phyloP scores from a whole-genome alignment of 35 echinoderm and acorn worm genomes.

The Anneissia japonica region DNA sequence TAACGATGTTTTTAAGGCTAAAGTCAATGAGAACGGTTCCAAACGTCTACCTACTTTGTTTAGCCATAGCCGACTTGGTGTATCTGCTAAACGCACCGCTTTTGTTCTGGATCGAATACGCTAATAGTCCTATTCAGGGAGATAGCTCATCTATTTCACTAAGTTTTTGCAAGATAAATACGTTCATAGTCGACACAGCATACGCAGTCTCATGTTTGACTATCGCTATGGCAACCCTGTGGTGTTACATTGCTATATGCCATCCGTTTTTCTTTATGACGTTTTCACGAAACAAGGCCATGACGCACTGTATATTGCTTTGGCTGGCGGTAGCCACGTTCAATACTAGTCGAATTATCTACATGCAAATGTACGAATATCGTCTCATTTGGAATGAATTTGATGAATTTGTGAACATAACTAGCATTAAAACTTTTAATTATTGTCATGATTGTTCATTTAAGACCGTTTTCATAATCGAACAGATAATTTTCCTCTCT shows the following conservation, averaged over 20 bases:
- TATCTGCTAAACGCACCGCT: neutral
- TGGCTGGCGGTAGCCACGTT: neutral
- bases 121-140: neutral
- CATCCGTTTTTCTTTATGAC: neutral
- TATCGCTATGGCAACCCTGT: neutral
- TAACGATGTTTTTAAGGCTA: neutral
- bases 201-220: neutral
- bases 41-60: neutral
- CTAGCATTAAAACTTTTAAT: neutral
- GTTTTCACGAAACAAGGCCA: neutral
- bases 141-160: neutral
- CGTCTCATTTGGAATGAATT: neutral
- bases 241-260: neutral
- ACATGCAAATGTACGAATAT: neutral
- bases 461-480: neutral
- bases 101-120: neutral
- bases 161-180: neutral
- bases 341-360: neutral
- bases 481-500: neutral
- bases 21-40: neutral
- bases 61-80: neutral
- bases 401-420: neutral
- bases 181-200: neutral
- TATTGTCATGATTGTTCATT: neutral
- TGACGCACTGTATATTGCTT: neutral